Evolutionary conservation across 1,140 invertebrate genomes (phyloP).

Genomic region (Eulimnadia texana): DNA sequence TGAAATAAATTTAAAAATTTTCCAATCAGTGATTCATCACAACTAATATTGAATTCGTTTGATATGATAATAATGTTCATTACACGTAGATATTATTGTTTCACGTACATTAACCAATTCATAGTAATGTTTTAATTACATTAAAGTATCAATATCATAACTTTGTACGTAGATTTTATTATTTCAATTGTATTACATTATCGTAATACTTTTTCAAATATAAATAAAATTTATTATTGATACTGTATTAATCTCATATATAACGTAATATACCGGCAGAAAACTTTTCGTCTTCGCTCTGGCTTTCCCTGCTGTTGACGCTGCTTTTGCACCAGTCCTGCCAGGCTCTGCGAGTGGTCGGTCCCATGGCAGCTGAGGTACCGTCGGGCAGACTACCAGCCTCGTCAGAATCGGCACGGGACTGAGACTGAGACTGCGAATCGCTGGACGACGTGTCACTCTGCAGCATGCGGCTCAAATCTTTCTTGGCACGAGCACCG

Average conservation of each 20-base stretch:
- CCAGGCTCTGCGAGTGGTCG: constrained; percentile 57
- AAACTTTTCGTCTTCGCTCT: constrained; percentile 39
- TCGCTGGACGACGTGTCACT: constrained; percentile 28
- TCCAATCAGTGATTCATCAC: not conserved
- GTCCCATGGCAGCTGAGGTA: constrained; percentile 48
- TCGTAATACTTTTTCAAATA: too few species aligned
- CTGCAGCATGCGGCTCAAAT: constrained; percentile 14
- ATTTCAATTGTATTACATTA: too few species aligned
- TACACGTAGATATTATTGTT: too few species aligned
- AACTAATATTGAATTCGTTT: not conserved
- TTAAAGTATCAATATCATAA: too few species aligned
- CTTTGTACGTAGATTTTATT: too few species aligned
- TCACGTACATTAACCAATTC: too few species aligned
- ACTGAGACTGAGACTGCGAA: constrained; percentile 19
- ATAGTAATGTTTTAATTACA: too few species aligned
- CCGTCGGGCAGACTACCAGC: constrained; percentile 18
- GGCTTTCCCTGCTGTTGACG: constrained; percentile 34
- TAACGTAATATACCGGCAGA: too few species aligned
- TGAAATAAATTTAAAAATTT: not conserved
- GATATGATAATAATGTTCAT: too few species aligned
- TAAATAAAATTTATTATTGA: too few species aligned
- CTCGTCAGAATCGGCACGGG: constrained; percentile 15
- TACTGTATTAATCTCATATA: not conserved
- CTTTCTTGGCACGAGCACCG: constrained; percentile 28
- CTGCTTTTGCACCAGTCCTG: constrained; percentile 48